Percentiles rank a stretch among this genome's conserved stretches.
These are phyloP conservation scores for Pollenia angustigena DNA, from an alignment of 2,888 invertebrate species.

Conservation along the genomic window DNA sequence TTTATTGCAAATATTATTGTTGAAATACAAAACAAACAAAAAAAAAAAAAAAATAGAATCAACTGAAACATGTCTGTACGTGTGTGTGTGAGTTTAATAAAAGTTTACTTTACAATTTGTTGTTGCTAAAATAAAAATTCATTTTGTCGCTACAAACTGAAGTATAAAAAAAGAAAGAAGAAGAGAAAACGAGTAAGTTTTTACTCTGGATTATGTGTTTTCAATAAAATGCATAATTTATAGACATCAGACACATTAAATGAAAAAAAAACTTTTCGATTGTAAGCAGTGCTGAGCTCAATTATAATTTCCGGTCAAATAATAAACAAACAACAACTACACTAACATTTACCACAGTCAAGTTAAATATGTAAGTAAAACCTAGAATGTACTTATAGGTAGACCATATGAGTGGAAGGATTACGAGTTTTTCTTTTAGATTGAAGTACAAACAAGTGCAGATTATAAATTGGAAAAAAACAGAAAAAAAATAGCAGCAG, in stretches of 20 bases:
- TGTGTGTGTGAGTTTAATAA: constrained; percentile 42
- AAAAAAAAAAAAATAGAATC: neutral
- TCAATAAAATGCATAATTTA: constrained; percentile 64
- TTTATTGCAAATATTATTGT: constrained; percentile 43
- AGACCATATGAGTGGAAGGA: neutral
- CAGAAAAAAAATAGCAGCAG: too few species aligned
- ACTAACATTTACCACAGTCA: neutral
- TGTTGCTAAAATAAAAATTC: constrained; percentile 36
- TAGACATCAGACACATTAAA: constrained; percentile 53
- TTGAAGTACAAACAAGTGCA: neutral
- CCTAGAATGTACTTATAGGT: neutral
- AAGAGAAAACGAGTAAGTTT: neutral
- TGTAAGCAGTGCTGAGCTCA: constrained; percentile 42
- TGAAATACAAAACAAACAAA: constrained; percentile 32
- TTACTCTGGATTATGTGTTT: constrained; percentile 27
- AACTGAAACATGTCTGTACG: neutral
- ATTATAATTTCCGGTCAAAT: constrained; percentile 57
- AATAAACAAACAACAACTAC: constrained; percentile 27
- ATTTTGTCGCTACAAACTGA: constrained; percentile 21
- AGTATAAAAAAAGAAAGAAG: neutral
- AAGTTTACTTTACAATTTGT: constrained; percentile 40
- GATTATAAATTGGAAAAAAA: neutral
- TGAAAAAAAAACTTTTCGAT: constrained; percentile 44
- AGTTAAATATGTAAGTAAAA: neutral
- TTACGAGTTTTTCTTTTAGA: neutral